Evolutionary conservation across 2,113 vertebrate species (phyloP).

Genomic region (Notothenia rossii): DNA sequence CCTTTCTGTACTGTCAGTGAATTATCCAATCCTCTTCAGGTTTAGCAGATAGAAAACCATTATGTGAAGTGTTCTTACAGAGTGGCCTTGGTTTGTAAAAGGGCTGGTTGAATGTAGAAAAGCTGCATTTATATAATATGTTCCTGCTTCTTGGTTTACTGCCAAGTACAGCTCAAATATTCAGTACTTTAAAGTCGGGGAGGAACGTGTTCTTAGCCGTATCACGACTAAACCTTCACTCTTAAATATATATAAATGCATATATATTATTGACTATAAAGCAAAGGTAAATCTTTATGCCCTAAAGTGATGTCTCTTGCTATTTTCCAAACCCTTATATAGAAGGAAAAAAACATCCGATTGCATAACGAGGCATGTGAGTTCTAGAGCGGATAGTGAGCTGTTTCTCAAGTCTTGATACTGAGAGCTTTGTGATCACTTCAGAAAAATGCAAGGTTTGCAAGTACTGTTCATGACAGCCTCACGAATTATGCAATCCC

Average conservation of each 20-base stretch:
- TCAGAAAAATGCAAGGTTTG: constrained; percentile 1
- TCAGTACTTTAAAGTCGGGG: background rate
- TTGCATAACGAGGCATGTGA: constrained; percentile 36
- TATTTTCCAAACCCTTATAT: background rate
- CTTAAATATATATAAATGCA: background rate
- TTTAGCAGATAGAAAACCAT: constrained; percentile 12
- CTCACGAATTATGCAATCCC: constrained; percentile 20
- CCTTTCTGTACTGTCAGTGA: background rate
- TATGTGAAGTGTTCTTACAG: constrained; percentile 30
- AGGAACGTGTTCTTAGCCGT: background rate
- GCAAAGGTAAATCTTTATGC: background rate
- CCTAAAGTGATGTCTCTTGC: too few species aligned
- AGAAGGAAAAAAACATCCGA: constrained; percentile 6
- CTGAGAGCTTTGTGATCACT: constrained; percentile 51
- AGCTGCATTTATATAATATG: background rate
- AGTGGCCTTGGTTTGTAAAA: constrained; percentile 55
- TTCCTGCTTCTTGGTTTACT: background rate
- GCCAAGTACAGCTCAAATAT: constrained; percentile 3
- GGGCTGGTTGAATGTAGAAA: background rate
- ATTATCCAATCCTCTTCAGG: constrained; percentile 15
- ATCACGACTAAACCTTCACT: background rate
- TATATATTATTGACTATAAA: background rate
- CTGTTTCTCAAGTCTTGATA: constrained; percentile 3
- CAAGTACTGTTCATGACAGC: background rate
- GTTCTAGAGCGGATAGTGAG: constrained; percentile 43